Conservation (phyloP, 2,113 vertebrate genomes). For the Blennius ocellaris region DNA sequence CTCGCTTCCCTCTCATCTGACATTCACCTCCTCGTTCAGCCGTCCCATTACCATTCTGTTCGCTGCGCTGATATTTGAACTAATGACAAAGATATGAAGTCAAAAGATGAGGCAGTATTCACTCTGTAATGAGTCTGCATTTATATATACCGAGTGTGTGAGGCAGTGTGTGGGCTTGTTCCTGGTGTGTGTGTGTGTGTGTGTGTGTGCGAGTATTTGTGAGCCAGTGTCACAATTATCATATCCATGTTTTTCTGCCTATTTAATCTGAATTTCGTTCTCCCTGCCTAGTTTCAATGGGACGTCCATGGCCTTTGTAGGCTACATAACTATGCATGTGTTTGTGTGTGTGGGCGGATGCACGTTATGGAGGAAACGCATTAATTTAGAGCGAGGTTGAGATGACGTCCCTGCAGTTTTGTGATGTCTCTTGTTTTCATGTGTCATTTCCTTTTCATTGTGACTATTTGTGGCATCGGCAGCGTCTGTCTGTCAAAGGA, state of each 20-base stretch:
- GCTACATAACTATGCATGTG: not conserved
- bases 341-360: conserved; percentile 1
- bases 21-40: conserved; percentile 51
- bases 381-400: conserved; percentile 4
- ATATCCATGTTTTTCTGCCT: not conserved
- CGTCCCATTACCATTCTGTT: conserved; percentile 56
- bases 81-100: conserved; percentile 71
- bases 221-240: conserved; percentile 13
- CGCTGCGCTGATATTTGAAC: conserved; percentile 67
- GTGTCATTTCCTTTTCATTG: not conserved
- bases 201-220: conserved; percentile 3
- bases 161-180: not conserved
- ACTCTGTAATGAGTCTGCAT: conserved; percentile 50
- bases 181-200: not conserved
- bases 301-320: not conserved
- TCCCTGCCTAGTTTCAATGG: not conserved
- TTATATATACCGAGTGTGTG: conserved; percentile 19
- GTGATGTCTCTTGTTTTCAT: not conserved
- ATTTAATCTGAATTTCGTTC: not conserved
- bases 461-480: not conserved
- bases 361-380: not conserved
- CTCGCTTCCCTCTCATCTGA: conserved; percentile 49
- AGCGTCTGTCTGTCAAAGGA: not conserved
- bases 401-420: not conserved
- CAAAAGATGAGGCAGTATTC: conserved; percentile 53